These are phyloP conservation scores for Drosophila cardini DNA, from an alignment of 1,140 invertebrate genomes.

Conservation along the genomic window DNA sequence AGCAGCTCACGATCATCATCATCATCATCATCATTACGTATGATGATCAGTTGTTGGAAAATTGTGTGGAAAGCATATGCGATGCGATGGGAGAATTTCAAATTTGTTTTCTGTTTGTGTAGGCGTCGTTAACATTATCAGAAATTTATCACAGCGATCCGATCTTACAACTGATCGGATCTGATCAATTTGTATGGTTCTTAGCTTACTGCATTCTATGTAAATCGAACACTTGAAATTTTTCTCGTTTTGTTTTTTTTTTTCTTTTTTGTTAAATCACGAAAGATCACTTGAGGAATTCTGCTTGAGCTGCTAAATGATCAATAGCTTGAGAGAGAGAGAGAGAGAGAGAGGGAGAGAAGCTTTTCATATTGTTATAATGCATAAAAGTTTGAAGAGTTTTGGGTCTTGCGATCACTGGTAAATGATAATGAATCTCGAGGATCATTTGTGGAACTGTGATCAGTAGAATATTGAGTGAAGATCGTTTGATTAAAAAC, in stretches of 20 bases:
- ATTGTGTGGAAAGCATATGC: constrained; percentile 50
- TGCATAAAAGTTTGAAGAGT: neutral
- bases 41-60: constrained; percentile 15
- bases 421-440: no score
- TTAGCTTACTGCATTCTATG: neutral
- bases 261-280: constrained; percentile 4
- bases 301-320: constrained; percentile 12
- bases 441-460: neutral
- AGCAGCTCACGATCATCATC: constrained; percentile 15
- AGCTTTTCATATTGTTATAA: neutral
- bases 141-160: constrained; percentile 32
- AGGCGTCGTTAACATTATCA: constrained; percentile 27
- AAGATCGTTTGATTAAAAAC: neutral
- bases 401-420: neutral
- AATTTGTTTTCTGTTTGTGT: constrained; percentile 13
- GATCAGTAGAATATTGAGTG: neutral
- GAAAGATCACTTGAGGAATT: constrained; percentile 26
- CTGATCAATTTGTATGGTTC: constrained; percentile 9
- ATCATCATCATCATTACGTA: constrained; percentile 8
- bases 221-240: constrained; percentile 47
- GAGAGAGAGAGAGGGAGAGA: no score
- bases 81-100: constrained; percentile 27
- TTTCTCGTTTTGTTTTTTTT: neutral
- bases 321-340: neutral
- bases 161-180: constrained; percentile 11